These are phyloP conservation scores for Pseudochirops corinnae DNA, from an alignment of 2,797 vertebrate genomes.

Conservation along the genomic window DNA sequence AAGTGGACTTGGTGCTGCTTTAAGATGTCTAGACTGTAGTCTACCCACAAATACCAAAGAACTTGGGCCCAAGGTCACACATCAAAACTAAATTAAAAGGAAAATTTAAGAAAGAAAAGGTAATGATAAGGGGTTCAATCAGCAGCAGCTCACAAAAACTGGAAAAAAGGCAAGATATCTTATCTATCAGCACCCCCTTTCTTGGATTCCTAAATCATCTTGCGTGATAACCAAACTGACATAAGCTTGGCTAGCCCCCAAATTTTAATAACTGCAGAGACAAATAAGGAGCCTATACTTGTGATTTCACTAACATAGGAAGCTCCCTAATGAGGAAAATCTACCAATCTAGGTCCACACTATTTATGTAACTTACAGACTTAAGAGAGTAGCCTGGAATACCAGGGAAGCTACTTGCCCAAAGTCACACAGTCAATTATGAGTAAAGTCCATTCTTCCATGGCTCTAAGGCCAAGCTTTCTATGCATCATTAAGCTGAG, in stretches of 20 bases:
- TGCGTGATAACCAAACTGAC: no score
- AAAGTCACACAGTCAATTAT: no score
- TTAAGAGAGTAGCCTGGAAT: conserved; percentile 59
- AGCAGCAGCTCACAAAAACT: conserved; percentile 39
- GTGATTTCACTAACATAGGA: no score
- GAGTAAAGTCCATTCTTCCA: no score
- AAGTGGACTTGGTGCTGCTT: conserved; percentile 39
- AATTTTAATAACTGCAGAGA: no score
- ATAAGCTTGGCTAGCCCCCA: no score
- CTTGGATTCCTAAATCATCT: background rate
- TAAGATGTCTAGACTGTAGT: conserved; percentile 70
- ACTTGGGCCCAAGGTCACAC: conserved; percentile 64
- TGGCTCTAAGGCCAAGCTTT: background rate
- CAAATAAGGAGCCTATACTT: no score
- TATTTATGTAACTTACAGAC: background rate
- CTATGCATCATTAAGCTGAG: background rate
- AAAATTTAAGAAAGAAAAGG: conserved; percentile 6
- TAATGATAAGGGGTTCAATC: conserved; percentile 60
- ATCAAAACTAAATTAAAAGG: background rate
- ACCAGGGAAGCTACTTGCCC: background rate
- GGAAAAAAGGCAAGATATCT: background rate
- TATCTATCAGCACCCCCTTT: background rate
- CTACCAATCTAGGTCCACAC: conserved; percentile 34
- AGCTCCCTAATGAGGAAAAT: background rate
- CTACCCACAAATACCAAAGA: conserved; percentile 75